Percentiles rank a stretch among this genome's conserved stretches.
phyloP scores from a whole-genome alignment of 2,797 vertebrate species.

The Rhinichthys osculus region DNA sequence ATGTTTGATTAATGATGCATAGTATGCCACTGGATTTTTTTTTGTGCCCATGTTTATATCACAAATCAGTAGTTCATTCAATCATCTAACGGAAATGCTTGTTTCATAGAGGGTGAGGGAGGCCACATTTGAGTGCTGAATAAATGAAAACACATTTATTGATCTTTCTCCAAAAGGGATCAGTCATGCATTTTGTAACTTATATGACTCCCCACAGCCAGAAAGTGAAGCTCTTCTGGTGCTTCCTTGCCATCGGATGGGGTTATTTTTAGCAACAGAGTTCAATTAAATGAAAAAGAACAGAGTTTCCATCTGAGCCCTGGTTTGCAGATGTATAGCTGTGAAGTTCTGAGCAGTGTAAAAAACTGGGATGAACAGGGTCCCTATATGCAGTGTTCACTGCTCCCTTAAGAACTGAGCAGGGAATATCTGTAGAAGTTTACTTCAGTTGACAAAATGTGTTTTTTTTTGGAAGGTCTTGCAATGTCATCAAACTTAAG shows the following conservation, averaged over 20 bases:
- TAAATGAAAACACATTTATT: constrained; percentile 15
- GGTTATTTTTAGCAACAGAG: constrained; percentile 5
- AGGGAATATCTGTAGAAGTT: not conserved
- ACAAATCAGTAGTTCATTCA: constrained; percentile 18
- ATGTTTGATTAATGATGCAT: constrained; percentile 36
- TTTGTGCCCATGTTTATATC: constrained; percentile 10
- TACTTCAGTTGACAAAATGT: not conserved
- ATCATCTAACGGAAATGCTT: not conserved
- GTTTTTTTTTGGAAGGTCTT: too few relatives aligned
- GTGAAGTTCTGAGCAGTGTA: not conserved
- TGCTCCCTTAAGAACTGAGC: not conserved
- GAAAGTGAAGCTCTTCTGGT: not conserved
- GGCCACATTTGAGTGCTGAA: not conserved
- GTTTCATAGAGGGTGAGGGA: constrained; percentile 13
- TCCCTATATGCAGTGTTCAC: not conserved
- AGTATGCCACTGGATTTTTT: not conserved
- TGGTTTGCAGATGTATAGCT: not conserved
- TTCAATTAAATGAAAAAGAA: constrained; percentile 16
- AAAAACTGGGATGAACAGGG: not conserved
- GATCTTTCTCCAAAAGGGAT: constrained; percentile 11
- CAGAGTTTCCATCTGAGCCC: constrained; percentile 7
- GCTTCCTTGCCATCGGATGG: not conserved
- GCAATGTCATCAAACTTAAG: too few relatives aligned
- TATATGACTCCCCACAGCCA: not conserved
- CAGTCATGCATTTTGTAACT: not conserved